phyloP scores from a whole-genome alignment of 2,797 vertebrate species.

The Streptopelia turtur region DNA sequence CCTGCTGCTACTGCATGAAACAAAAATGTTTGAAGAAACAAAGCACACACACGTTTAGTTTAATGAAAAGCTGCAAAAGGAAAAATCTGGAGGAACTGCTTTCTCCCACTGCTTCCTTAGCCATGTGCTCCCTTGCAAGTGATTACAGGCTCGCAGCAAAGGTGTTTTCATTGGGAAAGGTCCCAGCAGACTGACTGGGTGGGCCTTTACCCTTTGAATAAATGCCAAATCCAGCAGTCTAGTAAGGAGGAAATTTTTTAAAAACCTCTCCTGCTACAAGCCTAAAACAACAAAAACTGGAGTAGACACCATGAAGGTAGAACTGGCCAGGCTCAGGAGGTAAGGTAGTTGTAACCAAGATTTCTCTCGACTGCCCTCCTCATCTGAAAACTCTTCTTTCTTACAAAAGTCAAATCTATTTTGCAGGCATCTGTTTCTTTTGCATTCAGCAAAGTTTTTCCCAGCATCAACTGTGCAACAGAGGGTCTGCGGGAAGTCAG shows the following conservation, averaged over 20 bases:
- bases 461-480: neutral
- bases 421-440: neutral
- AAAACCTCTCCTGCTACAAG: neutral
- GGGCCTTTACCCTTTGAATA: conserved; percentile 58
- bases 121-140: conserved; percentile 53
- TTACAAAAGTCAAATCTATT: neutral
- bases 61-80: neutral
- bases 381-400: neutral
- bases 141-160: conserved; percentile 54
- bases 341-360: neutral
- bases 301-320: neutral
- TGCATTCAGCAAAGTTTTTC: neutral
- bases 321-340: neutral
- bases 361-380: neutral
- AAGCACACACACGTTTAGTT: neutral
- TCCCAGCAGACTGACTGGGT: conserved; percentile 64
- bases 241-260: conserved; percentile 16
- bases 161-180: conserved; percentile 63
- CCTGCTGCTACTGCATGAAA: neutral
- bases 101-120: conserved; percentile 38
- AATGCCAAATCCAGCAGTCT: conserved; percentile 53
- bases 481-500: neutral
- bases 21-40: neutral
- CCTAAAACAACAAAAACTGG: conserved; percentile 42
- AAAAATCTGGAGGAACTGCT: conserved; percentile 2